These are phyloP conservation scores for Aphelenchoides bicaudatus DNA, from an alignment of 2,888 invertebrate species.

Conservation along the genomic window DNA sequence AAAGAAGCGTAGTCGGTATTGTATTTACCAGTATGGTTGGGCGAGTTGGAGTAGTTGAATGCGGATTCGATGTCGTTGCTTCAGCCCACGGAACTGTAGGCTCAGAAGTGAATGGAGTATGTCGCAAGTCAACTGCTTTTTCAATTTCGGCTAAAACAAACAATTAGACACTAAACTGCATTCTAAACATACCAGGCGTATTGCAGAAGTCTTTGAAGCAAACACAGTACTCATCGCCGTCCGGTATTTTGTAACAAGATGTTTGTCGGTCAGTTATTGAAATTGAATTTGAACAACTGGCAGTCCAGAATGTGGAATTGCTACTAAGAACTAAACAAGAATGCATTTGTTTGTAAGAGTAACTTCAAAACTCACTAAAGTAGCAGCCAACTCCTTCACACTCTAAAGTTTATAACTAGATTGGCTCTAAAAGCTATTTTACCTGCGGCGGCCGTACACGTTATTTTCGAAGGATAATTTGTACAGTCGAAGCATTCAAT, in stretches of 20 bases:
- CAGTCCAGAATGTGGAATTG: slow-evolving; percentile 2
- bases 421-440: too few relatives aligned
- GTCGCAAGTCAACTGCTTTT: slow-evolving; percentile 12
- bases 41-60: background rate
- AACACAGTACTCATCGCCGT: slow-evolving; percentile 12
- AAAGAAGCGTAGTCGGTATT: slow-evolving; percentile 15
- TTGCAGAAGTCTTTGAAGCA: slow-evolving; percentile 20
- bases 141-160: slow-evolving; percentile 15
- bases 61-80: background rate
- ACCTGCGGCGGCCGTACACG: slow-evolving; percentile 2
- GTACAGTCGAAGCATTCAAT: slow-evolving; percentile 22
- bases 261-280: slow-evolving; percentile 12
- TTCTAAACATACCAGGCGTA: too few relatives aligned
- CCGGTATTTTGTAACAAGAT: slow-evolving; percentile 11
- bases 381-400: slow-evolving; percentile 18
- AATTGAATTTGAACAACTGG: slow-evolving; percentile 4
- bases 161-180: too few relatives aligned
- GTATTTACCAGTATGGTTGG: background rate
- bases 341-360: background rate
- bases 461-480: slow-evolving; percentile 8
- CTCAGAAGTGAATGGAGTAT: slow-evolving; percentile 12
- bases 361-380: background rate
- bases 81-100: slow-evolving; percentile 4
- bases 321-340: slow-evolving; percentile 3
- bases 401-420: too few relatives aligned